These are phyloP conservation scores for Myotis planiceps DNA, from an alignment of 2,797 vertebrate genomes.

Conservation along the genomic window DNA sequence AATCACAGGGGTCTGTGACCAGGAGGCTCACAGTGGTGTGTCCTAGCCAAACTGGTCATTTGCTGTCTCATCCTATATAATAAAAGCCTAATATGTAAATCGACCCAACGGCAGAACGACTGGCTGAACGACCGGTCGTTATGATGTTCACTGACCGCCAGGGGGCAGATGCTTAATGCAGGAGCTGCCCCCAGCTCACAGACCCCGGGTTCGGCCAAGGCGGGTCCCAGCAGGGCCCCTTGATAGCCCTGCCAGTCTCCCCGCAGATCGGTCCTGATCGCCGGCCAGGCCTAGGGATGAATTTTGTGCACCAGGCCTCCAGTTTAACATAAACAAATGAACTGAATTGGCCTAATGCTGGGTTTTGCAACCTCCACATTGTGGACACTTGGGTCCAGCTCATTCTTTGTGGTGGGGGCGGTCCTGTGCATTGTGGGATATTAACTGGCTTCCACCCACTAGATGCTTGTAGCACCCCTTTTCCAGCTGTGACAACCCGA, in stretches of 20 bases:
- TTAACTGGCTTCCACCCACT: neutral
- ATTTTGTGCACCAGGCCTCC: too few species aligned
- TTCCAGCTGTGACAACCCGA: neutral
- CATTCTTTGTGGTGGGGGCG: neutral
- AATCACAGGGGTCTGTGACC: neutral
- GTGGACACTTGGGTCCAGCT: neutral
- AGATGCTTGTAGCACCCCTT: rapidly evolving
- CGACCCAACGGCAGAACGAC: too few species aligned
- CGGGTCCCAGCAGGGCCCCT: too few species aligned
- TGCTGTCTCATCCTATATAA: neutral
- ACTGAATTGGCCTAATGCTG: neutral
- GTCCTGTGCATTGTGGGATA: neutral
- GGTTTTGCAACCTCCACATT: neutral
- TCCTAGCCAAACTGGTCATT: neutral
- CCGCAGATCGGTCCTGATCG: too few species aligned
- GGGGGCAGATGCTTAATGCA: too few species aligned
- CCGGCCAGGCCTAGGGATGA: too few species aligned
- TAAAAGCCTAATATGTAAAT: too few species aligned
- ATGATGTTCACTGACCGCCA: too few species aligned
- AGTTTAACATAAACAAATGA: neutral
- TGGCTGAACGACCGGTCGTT: too few species aligned
- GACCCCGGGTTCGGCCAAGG: too few species aligned
- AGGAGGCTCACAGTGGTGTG: neutral
- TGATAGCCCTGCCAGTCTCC: too few species aligned
- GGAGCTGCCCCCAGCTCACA: too few species aligned